These are phyloP conservation scores for Sycophila texana DNA, from an alignment of 2,888 invertebrate species.

Conservation along the genomic window DNA sequence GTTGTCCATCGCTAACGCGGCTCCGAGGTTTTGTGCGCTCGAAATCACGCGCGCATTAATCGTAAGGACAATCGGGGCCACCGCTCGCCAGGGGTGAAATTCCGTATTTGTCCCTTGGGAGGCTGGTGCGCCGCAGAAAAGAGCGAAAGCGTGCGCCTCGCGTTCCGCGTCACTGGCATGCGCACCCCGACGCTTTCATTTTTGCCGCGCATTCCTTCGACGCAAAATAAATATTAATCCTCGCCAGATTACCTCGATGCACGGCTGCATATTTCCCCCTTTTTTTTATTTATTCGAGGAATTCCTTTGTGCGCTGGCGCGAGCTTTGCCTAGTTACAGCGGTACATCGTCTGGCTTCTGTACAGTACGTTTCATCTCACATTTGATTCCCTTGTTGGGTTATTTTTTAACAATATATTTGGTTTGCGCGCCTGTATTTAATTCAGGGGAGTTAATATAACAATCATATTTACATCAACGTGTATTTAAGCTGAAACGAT, in stretches of 20 bases:
- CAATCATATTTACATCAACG: no score
- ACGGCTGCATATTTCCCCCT: not conserved
- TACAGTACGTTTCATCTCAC: no score
- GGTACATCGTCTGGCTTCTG: no score
- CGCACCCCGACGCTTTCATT: slow-evolving; percentile 4
- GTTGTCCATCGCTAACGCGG: slow-evolving; percentile 2
- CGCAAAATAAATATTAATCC: slow-evolving; percentile 46
- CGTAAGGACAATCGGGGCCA: slow-evolving; percentile 43
- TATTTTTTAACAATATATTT: no score
- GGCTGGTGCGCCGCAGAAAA: not conserved
- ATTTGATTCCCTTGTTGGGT: no score
- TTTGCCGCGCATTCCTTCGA: not conserved
- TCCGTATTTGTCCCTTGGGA: slow-evolving; percentile 27
- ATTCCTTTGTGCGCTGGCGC: slow-evolving; percentile 1
- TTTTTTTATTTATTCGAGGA: slow-evolving; percentile 23
- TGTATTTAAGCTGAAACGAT: no score
- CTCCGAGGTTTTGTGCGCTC: slow-evolving; percentile 37
- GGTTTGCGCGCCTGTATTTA: no score
- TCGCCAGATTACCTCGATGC: not conserved
- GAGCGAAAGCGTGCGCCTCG: slow-evolving; percentile 2
- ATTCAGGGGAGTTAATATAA: no score
- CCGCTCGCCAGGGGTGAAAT: slow-evolving; percentile 23
- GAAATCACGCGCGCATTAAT: slow-evolving; percentile 45
- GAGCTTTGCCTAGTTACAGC: no score
- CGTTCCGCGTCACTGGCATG: slow-evolving; percentile 37